Base-by-base conservation (phyloP, 23 tunicate species). In the Corella eumyota region DNA sequence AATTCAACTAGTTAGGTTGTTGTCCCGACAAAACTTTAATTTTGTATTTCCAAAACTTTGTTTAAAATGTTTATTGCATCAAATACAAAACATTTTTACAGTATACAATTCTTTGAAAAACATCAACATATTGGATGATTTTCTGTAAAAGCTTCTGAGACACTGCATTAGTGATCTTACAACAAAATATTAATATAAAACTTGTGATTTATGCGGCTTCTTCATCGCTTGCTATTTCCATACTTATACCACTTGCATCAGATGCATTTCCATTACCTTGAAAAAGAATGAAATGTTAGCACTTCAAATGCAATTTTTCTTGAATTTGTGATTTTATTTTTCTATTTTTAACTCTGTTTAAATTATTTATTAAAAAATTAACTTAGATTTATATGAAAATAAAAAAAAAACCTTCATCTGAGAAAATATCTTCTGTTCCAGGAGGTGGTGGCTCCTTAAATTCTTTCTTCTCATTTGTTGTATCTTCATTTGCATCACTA, bases 221-320 rank as follows among this genome's bases (percentile, higher is more conserved):
- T 30, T 74, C 78, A 60, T 83, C 92, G 62, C 92, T 83, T 13
- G 82, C 92, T 2, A 83, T 50, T 53, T 83, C 92, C 92, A 83
- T 83, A 32, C 92, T 83, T 22, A 83, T 83, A 27, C 92, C 92
- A 56, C 92, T 83, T 17, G 76, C 92, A 74, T 83, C 92, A 3
- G 92, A 83, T 22, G 11, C 61, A 9, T 58, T 58, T 17, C 65
- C 90, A 32, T 27, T 74, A 47, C 66, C 90, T 76, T 49, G 0
- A 76, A 56, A 11, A 53, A 63, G n/a, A 0, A 53, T 11, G 48
- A 40, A 9, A 40, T 15, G 15, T 40, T 40, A 15, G n/a, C 13
- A 40, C 48, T 40, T 9, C 48, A 40, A 55, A 25, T 13, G 28
- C 25, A n/a, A 0, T 20, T 0, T 55, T 55, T 55, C 25, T 21